Evolutionary conservation across 1,140 invertebrate species (phyloP).

Genomic region (Pseudomyrmex sp.): DNA sequence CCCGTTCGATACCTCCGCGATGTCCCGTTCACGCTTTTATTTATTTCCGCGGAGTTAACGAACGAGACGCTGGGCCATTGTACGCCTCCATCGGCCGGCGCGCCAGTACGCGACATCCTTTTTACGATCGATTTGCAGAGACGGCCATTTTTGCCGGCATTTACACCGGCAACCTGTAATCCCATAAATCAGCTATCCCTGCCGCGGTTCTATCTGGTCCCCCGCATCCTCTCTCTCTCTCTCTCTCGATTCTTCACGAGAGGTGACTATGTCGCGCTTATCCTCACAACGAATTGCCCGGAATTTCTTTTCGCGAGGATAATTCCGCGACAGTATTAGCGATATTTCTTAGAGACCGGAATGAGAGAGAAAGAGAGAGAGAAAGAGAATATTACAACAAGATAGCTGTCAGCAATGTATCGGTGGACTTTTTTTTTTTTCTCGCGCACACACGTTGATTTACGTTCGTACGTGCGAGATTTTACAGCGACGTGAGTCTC

Average conservation of each 20-base stretch:
- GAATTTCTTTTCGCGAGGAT: conserved; percentile 34
- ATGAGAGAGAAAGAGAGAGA: background rate
- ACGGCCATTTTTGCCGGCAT: conserved; percentile 70
- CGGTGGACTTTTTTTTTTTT: conserved; percentile 17
- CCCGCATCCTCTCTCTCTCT: conserved; percentile 8
- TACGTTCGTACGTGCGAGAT: conserved; percentile 3
- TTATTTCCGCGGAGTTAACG: conserved; percentile 70
- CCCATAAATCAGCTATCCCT: conserved; percentile 69
- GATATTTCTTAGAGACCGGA: conserved; percentile 61
- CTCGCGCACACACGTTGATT: conserved; percentile 23
- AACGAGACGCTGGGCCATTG: conserved; percentile 71
- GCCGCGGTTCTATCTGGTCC: background rate
- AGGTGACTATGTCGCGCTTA: conserved; percentile 58
- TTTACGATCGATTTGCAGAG: conserved; percentile 73
- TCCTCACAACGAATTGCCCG: conserved; percentile 11
- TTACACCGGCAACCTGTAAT: conserved; percentile 70
- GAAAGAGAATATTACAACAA: conserved; percentile 19
- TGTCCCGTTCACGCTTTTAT: conserved; percentile 61
- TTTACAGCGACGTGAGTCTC: background rate
- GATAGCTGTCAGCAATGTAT: conserved; percentile 21
- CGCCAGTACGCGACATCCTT: conserved; percentile 64
- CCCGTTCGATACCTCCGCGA: conserved; percentile 41
- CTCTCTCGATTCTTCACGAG: conserved; percentile 59
- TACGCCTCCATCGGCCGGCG: conserved; percentile 44
- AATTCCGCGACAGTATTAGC: conserved; percentile 51